Percentiles rank a stretch among this genome's conserved stretches.
Conservation (phyloP, 1,140 invertebrate genomes). For the Anthonomus grandis region DNA sequence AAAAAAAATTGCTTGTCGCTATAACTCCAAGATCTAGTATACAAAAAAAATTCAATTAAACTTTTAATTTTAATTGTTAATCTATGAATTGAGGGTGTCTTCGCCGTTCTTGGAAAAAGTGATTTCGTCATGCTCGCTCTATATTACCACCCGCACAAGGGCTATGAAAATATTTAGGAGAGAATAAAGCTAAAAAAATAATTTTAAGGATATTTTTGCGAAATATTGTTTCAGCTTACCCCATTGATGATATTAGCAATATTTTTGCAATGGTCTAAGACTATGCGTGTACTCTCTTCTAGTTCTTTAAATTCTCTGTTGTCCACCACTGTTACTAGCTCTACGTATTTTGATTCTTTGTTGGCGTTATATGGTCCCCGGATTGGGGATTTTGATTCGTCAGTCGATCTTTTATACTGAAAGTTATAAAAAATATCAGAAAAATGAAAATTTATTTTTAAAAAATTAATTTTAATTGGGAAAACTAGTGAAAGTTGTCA, state of each 20-base stretch:
- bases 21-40: too few relatives aligned
- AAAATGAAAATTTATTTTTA: too few relatives aligned
- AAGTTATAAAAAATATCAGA: too few relatives aligned
- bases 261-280: slow-evolving; percentile 80
- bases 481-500: too few relatives aligned
- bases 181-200: slow-evolving; percentile 80
- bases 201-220: background rate
- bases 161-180: slow-evolving; percentile 94
- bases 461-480: too few relatives aligned
- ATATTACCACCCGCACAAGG: slow-evolving; percentile 92
- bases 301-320: slow-evolving; percentile 77
- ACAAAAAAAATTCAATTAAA: too few relatives aligned
- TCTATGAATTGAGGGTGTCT: too few relatives aligned
- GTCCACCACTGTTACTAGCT: slow-evolving; percentile 89
- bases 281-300: slow-evolving; percentile 64
- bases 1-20: too few relatives aligned
- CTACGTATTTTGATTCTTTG: slow-evolving; percentile 82
- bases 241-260: slow-evolving; percentile 95
- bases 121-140: slow-evolving; percentile 83
- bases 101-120: slow-evolving; percentile 77
- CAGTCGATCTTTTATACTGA: slow-evolving; percentile 65
- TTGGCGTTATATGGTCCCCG: slow-evolving; percentile 86
- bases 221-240: slow-evolving; percentile 60
- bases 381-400: slow-evolving; percentile 54
- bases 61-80: too few relatives aligned